Base-by-base conservation (phyloP, 2,888 invertebrate genomes). In the Formica aserva region DNA sequence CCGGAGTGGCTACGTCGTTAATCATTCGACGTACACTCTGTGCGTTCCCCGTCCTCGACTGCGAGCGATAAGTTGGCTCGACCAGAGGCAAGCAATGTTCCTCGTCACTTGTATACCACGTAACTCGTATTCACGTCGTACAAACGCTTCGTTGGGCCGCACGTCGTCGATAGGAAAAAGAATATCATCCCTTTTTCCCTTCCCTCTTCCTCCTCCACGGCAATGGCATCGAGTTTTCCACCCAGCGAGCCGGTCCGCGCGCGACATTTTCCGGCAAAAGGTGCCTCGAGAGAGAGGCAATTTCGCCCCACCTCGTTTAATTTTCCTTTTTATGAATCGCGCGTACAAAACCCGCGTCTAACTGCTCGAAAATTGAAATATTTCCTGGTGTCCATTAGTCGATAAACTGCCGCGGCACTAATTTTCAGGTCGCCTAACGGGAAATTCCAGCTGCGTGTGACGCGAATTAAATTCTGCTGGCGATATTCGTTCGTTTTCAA, bases 111-210 rank as follows among this genome's bases (percentile, higher is more conserved):
- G 72, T 77, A 65, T 72, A 65, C 69, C 69, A 65, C 75, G 62
- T 75, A 82, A 69, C 82, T 72, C 71, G 82, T 71, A 85, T 85
- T 85, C 86, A 80, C 86, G 65, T 76, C 60, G 57, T 57, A 78
- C 84, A 65, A 89, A 84, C 85, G 87, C 86, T 85, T 85, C 89
- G 85, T 85, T 89, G 88, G 87, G 87, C 85, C 87, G 87, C 48
- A 3, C 85, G 85, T 88, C 88, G 90, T 91, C 90, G 89, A 89
- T 88, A 88, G 88, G 86, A 90, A 91, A 89, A 52, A 87, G 32
- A 86, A 89, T 81, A 82, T 85, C 77, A 72, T n/a, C 13, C 75
- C n/a, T 29, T 22, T 71, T 18, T n/a, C 6, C 22, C 22, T 29
- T 35, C 55, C 15, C 48, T 9, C 18, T 15, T 13, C 5, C 29